Conservation (phyloP, 2,797 vertebrate species). For the Thamnophis elegans region DNA sequence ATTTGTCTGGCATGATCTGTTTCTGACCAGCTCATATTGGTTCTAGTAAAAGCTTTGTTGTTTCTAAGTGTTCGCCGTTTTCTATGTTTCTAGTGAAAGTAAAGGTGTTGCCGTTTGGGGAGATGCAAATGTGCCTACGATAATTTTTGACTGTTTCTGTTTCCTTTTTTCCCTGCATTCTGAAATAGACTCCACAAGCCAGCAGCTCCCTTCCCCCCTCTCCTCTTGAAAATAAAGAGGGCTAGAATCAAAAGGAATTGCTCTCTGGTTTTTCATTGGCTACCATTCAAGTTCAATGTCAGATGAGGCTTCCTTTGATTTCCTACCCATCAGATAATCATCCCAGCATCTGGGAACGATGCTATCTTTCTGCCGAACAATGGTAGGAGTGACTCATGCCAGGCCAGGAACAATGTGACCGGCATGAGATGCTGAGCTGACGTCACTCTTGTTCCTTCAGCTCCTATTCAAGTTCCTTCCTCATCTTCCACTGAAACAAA, state of each 20-base stretch:
- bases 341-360: constrained; percentile 5
- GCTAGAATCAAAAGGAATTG: not conserved
- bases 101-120: not conserved
- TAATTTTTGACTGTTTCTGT: not conserved
- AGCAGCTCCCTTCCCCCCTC: not conserved
- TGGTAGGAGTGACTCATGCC: constrained; percentile 20
- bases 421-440: constrained; percentile 43
- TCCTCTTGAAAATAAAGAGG: not conserved
- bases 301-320: constrained; percentile 28
- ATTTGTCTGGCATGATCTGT: not conserved
- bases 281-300: constrained; percentile 7
- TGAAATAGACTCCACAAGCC: not conserved
- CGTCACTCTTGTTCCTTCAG: constrained; percentile 48
- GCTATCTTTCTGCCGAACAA: constrained; percentile 29
- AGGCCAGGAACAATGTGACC: constrained; percentile 36
- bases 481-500: constrained; percentile 65
- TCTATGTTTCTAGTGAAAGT: not conserved
- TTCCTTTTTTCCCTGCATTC: not conserved
- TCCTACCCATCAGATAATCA: not conserved
- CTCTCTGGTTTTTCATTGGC: not conserved
- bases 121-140: not conserved
- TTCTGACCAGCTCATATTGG: not conserved
- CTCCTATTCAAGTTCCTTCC: constrained; percentile 59
- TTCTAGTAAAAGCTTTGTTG: not conserved
- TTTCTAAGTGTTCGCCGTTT: not conserved